phyloP scores from a whole-genome alignment of 2,113 vertebrate genomes.

The Cinclus mexicanus region DNA sequence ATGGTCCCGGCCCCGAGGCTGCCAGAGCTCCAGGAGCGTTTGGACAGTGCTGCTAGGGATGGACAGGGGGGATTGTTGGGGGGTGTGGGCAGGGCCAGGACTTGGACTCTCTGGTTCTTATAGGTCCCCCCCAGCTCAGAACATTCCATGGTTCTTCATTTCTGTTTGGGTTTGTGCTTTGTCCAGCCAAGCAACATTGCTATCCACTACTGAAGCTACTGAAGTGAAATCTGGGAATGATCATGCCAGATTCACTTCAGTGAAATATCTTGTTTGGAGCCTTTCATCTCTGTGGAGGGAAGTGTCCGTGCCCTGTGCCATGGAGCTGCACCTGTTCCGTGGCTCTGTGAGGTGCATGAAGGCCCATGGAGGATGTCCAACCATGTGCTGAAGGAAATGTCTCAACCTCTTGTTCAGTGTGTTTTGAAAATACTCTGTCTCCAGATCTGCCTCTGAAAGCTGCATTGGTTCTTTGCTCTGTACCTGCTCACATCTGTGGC shows the following conservation, averaged over 20 bases:
- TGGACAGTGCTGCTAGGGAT: not conserved
- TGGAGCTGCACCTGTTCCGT: rapidly evolving
- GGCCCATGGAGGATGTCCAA: not conserved
- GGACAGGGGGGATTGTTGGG: not conserved
- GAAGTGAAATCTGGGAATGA: not conserved
- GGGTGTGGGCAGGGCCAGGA: not conserved
- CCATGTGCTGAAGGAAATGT: not conserved
- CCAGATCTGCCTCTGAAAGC: not conserved
- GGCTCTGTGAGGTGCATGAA: not conserved
- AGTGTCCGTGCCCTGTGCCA: rapidly evolving
- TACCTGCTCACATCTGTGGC: not conserved
- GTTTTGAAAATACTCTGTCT: not conserved
- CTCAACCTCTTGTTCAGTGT: not conserved
- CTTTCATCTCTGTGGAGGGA: not conserved
- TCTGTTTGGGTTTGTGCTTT: not conserved
- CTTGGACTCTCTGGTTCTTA: not conserved
- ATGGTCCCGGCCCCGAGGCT: not conserved
- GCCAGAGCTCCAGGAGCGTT: not conserved
- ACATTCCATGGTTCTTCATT: not conserved
- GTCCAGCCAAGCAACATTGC: not conserved
- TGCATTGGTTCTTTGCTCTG: not conserved
- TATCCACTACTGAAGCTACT: not conserved
- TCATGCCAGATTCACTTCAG: not conserved
- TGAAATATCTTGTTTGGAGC: not conserved
- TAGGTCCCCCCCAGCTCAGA: not conserved